phyloP scores from a whole-genome alignment of 1,140 invertebrate genomes.

The Archegozetes longisetosus region DNA sequence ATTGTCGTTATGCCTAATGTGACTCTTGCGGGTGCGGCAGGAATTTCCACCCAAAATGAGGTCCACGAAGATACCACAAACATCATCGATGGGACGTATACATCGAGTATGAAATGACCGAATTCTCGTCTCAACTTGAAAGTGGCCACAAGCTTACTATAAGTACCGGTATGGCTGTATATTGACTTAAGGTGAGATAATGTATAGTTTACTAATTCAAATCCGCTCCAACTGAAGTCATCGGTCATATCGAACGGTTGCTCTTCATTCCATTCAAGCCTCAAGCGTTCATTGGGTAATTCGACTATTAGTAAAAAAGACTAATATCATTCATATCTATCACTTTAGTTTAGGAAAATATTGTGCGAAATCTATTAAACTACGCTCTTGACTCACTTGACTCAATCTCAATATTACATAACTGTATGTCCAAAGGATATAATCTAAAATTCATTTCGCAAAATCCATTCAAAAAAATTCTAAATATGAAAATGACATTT shows the following conservation, averaged over 20 bases:
- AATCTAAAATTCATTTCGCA: slow-evolving; percentile 10
- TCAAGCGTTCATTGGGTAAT: slow-evolving; percentile 42
- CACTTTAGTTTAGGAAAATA: slow-evolving; percentile 12
- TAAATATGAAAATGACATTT: not conserved
- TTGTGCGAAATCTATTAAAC: slow-evolving; percentile 3
- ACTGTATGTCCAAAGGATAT: slow-evolving; percentile 41
- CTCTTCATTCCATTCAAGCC: slow-evolving; percentile 51
- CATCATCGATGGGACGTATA: slow-evolving; percentile 43
- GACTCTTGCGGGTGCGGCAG: slow-evolving; percentile 44
- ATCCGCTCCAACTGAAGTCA: slow-evolving; percentile 22
- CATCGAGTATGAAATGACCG: slow-evolving; percentile 31
- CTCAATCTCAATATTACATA: slow-evolving; percentile 41
- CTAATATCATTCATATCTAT: too few relatives aligned
- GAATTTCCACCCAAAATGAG: slow-evolving; percentile 46
- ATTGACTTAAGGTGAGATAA: not conserved
- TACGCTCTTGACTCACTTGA: slow-evolving; percentile 34
- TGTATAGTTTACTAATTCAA: slow-evolving; percentile 13
- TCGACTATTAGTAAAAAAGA: slow-evolving; percentile 27
- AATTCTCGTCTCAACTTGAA: slow-evolving; percentile 39
- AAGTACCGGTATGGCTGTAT: slow-evolving; percentile 23
- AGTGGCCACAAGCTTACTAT: slow-evolving; percentile 40
- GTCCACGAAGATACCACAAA: slow-evolving; percentile 52
- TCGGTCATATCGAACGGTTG: slow-evolving; percentile 51
- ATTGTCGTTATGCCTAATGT: slow-evolving; percentile 44
- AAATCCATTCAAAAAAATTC: not conserved